phyloP scores from a whole-genome alignment of 2,888 invertebrate genomes.

The Alcis repandata region DNA sequence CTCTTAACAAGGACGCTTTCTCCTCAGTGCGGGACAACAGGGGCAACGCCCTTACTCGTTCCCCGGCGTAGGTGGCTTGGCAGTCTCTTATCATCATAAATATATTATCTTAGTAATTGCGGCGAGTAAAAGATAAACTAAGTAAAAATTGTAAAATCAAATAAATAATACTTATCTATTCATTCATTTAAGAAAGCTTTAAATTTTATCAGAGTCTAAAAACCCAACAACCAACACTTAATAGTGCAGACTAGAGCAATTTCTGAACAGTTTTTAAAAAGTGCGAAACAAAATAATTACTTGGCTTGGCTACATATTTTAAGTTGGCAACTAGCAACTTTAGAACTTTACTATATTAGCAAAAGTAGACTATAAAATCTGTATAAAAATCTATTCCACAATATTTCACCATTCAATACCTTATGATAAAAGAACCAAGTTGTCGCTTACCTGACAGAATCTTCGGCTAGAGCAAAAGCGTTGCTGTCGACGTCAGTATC shows the following conservation, averaged over 20 bases:
- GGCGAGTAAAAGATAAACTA: slow-evolving; percentile 21
- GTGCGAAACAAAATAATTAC: no score
- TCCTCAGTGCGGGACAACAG: slow-evolving; percentile 41
- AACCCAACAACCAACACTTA: no score
- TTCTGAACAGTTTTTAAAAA: no score
- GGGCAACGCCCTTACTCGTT: slow-evolving; percentile 44
- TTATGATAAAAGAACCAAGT: no score
- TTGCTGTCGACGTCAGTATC: slow-evolving; percentile 88
- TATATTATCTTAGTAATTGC: slow-evolving; percentile 32
- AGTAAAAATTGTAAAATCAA: slow-evolving; percentile 21
- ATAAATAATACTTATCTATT: not conserved
- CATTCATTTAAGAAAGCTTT: no score
- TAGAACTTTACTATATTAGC: no score
- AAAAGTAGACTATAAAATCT: no score
- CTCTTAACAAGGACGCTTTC: slow-evolving; percentile 48
- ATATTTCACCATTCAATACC: no score
- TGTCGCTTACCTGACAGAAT: slow-evolving; percentile 80
- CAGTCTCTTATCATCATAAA: slow-evolving; percentile 36
- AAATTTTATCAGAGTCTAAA: not conserved
- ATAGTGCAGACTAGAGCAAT: no score
- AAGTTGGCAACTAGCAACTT: no score
- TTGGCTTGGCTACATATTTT: no score
- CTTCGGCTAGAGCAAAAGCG: slow-evolving; percentile 83
- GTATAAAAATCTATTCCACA: no score
- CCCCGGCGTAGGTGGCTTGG: slow-evolving; percentile 28